Percentiles rank a stretch among this genome's conserved stretches.
Evolutionary conservation across 2,797 vertebrate species (phyloP).

Genomic region (Argyrosomus regius): DNA sequence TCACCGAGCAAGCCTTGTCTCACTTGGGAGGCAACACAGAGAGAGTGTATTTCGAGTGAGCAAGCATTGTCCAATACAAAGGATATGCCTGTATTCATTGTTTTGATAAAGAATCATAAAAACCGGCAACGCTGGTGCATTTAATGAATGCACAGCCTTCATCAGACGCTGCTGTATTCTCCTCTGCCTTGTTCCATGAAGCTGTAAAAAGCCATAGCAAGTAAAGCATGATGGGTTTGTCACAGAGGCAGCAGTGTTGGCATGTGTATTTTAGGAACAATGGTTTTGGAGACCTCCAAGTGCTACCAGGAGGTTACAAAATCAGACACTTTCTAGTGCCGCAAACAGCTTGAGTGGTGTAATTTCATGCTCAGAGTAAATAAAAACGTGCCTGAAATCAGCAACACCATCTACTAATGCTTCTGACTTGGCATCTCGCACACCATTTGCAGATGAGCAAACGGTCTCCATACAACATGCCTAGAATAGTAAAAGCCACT

Average conservation of each 20-base stretch:
- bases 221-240: slow-evolving; percentile 58
- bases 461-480: slow-evolving; percentile 46
- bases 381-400: slow-evolving; percentile 69
- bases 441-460: slow-evolving; percentile 73
- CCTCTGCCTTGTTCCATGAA: slow-evolving; percentile 37
- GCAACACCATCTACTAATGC: slow-evolving; percentile 68
- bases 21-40: slow-evolving; percentile 42
- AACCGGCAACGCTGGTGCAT: slow-evolving; percentile 28
- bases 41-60: slow-evolving; percentile 29
- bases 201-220: slow-evolving; percentile 53
- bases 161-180: slow-evolving; percentile 33
- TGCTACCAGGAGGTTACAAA: slow-evolving; percentile 67
- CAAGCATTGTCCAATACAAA: slow-evolving; percentile 36
- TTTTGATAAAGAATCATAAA: slow-evolving; percentile 59
- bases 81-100: slow-evolving; percentile 41
- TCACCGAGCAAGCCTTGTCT: slow-evolving; percentile 41
- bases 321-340: slow-evolving; percentile 57
- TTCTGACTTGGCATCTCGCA: slow-evolving; percentile 55
- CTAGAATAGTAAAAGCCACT: slow-evolving; percentile 60
- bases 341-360: slow-evolving; percentile 75
- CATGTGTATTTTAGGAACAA: slow-evolving; percentile 66
- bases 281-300: slow-evolving; percentile 61
- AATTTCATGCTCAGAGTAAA: slow-evolving; percentile 74
- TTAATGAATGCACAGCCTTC: slow-evolving; percentile 36
- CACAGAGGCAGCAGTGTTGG: slow-evolving; percentile 40